Evolutionary conservation across 2,888 invertebrate species (phyloP).

Genomic region (Salticus scenicus): DNA sequence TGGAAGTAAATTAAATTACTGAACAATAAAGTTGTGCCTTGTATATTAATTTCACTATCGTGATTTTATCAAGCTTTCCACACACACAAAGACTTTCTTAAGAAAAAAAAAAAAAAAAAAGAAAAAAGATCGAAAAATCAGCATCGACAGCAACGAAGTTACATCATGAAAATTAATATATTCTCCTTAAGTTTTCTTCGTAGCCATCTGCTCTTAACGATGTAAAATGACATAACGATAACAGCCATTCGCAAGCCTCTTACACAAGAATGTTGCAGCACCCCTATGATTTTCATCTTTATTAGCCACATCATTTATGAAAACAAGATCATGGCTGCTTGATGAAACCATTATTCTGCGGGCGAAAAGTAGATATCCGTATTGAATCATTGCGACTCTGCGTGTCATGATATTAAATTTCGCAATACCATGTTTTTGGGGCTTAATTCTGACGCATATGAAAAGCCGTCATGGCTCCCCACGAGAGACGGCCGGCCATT

Average conservation of each 20-base stretch:
- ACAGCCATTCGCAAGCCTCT: not conserved
- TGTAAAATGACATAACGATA: too few relatives aligned
- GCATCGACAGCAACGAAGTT: too few relatives aligned
- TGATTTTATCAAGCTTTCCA: too few relatives aligned
- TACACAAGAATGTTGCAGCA: not conserved
- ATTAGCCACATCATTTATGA: not conserved
- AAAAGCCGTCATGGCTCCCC: not conserved
- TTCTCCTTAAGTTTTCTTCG: too few relatives aligned
- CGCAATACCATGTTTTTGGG: not conserved
- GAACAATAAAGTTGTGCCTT: too few relatives aligned
- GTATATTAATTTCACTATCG: too few relatives aligned
- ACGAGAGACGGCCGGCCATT: not conserved
- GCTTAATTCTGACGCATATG: conserved; percentile 16
- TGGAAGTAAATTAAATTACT: too few relatives aligned
- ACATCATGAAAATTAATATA: too few relatives aligned
- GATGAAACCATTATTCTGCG: conserved; percentile 8
- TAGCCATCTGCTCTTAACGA: too few relatives aligned
- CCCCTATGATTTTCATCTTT: conserved; percentile 1
- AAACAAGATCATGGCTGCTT: not conserved
- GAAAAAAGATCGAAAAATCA: too few relatives aligned
- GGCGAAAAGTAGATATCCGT: not conserved
- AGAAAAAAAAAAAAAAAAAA: too few relatives aligned
- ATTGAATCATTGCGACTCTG: conserved; percentile 4
- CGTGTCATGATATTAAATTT: conserved; percentile 20
- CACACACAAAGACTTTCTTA: too few relatives aligned